These are phyloP conservation scores for Apis cerana DNA, from an alignment of 1,140 invertebrate genomes.

Conservation along the genomic window DNA sequence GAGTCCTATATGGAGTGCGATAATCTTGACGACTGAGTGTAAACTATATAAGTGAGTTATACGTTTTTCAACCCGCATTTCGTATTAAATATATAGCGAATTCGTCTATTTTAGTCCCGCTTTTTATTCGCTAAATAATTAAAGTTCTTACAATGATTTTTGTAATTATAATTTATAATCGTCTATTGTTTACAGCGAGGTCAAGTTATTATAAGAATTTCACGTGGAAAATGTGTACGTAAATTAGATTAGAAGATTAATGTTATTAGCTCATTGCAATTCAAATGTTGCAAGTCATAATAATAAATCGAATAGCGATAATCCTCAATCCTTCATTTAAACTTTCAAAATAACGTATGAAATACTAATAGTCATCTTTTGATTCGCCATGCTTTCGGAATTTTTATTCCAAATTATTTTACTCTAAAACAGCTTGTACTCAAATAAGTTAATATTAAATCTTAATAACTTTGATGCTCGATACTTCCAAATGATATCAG, in stretches of 20 bases:
- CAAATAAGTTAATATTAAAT: too few species aligned
- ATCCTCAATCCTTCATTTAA: too few species aligned
- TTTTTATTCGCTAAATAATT: not conserved
- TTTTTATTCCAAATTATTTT: too few species aligned
- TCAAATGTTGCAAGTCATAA: not conserved
- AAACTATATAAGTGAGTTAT: not conserved
- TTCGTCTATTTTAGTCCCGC: not conserved
- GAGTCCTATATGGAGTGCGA: conserved; percentile 10
- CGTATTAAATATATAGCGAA: too few species aligned
- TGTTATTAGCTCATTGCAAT: conserved; percentile 8
- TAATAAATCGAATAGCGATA: too few species aligned
- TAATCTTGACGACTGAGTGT: conserved; percentile 52
- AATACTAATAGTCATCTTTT: too few species aligned
- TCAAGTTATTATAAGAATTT: not conserved
- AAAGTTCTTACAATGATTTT: not conserved
- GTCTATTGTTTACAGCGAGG: conserved; percentile 26
- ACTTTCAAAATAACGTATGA: too few species aligned
- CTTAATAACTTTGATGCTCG: too few species aligned
- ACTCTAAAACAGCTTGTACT: too few species aligned
- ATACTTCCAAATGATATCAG: too few species aligned
- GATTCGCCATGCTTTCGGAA: too few species aligned
- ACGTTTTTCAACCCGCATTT: too few species aligned
- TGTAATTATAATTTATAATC: not conserved
- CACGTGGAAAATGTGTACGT: not conserved
- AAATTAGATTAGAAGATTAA: conserved; percentile 42